These are phyloP conservation scores for Porites lobata DNA, from an alignment of 92 coral and sea anemone genomes.

Conservation along the genomic window DNA sequence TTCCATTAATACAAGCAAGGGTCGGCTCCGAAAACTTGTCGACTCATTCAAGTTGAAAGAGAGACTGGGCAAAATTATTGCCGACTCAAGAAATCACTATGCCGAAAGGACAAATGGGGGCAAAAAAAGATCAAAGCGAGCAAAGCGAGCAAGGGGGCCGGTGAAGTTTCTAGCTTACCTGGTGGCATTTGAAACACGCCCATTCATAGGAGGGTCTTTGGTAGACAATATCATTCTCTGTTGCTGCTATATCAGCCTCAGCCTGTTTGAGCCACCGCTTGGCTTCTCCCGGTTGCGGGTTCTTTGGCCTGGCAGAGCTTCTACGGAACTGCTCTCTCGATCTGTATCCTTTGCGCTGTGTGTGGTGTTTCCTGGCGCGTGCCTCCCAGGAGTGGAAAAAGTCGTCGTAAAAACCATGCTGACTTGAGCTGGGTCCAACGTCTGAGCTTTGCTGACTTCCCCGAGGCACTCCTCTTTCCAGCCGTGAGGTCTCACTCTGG, in stretches of 20 bases:
- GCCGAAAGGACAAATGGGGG: too few species aligned
- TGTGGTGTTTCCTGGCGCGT: constrained; percentile 52
- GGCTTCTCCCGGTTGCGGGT: constrained; percentile 83
- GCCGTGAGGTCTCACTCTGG: constrained; percentile 52
- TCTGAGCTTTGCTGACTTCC: not conserved
- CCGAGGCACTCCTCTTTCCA: constrained; percentile 28
- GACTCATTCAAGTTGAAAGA: too few species aligned
- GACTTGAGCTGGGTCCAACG: not conserved
- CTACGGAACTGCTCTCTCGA: constrained; percentile 2
- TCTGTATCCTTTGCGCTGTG: constrained; percentile 50
- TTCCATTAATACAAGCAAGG: too few species aligned
- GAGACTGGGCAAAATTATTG: too few species aligned
- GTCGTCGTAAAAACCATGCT: not conserved
- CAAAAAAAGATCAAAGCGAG: too few species aligned
- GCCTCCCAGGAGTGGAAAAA: constrained; percentile 47
- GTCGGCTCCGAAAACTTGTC: too few species aligned
- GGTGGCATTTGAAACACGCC: constrained; percentile 88
- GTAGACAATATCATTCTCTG: constrained; percentile 28
- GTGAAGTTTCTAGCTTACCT: constrained; percentile 35
- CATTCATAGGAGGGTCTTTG: constrained; percentile 71
- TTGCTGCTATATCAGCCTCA: constrained; percentile 68
- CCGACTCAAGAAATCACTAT: too few species aligned
- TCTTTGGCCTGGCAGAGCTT: not conserved
- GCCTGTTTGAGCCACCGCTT: constrained; percentile 82
- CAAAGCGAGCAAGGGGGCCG: too few species aligned